These are phyloP conservation scores for Sebastes iracundus DNA, from an alignment of 2,797 vertebrate genomes.

Conservation along the genomic window DNA sequence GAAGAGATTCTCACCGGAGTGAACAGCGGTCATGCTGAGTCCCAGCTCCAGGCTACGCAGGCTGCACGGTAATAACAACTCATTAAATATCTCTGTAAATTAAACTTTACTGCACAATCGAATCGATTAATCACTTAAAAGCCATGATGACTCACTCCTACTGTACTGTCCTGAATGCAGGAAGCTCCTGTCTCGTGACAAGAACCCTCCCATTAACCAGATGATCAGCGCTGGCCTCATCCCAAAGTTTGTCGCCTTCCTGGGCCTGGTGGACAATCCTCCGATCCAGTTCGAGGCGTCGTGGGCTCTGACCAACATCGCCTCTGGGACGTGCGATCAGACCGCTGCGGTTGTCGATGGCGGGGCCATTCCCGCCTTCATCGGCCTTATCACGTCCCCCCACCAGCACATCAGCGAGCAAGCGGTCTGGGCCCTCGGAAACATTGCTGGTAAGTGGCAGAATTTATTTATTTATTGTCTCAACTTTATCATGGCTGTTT, in stretches of 20 bases:
- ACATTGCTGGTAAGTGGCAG: constrained; percentile 90
- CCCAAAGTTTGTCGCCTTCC: constrained; percentile 90
- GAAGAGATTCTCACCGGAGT: constrained; percentile 92
- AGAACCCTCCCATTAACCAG: constrained; percentile 93
- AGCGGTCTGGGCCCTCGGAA: constrained; percentile 97
- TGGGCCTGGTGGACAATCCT: constrained; percentile 85
- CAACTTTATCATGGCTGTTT: accelerated
- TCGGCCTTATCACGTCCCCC: constrained; percentile 88
- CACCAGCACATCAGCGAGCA: constrained; percentile 97
- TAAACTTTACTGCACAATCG: neutral
- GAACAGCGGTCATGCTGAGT: constrained; percentile 82
- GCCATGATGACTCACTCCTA: neutral
- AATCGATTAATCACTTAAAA: too few relatives aligned
- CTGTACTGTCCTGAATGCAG: constrained; percentile 63
- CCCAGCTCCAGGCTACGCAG: constrained; percentile 94
- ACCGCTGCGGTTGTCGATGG: constrained; percentile 94
- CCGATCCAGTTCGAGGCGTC: constrained; percentile 97
- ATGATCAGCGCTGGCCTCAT: constrained; percentile 94
- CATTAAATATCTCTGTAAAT: neutral
- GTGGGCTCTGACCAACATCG: constrained; percentile 98
- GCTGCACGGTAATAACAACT: constrained; percentile 87
- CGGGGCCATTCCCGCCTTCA: constrained; percentile 93
- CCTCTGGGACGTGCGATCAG: constrained; percentile 93
- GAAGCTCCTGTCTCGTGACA: constrained; percentile 95
- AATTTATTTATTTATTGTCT: neutral